phyloP scores from a whole-genome alignment of 2,113 vertebrate genomes.

The Vimba vimba region DNA sequence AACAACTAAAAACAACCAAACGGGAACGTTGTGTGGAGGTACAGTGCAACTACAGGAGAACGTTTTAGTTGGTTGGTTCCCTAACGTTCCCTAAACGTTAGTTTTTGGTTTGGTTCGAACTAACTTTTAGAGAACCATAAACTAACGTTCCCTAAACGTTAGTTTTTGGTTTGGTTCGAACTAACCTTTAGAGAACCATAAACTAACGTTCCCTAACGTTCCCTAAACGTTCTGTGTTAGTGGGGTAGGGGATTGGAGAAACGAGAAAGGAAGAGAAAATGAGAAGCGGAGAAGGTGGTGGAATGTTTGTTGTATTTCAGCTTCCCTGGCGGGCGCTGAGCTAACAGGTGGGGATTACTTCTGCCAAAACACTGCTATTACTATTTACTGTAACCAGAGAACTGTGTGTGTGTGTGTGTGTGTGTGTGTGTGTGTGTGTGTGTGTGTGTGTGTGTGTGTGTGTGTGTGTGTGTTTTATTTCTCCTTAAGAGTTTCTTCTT shows the following conservation, averaged over 20 bases:
- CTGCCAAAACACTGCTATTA: slow-evolving; percentile 38
- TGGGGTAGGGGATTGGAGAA: slow-evolving; percentile 9
- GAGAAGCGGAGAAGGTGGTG: slow-evolving; percentile 16
- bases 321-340: neutral
- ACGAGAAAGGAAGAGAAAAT: neutral
- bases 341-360: slow-evolving; percentile 34
- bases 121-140: too few species aligned
- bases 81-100: too few species aligned
- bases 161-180: too few species aligned
- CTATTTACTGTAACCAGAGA: slow-evolving; percentile 50
- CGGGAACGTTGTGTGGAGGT: too few species aligned
- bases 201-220: too few species aligned
- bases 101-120: too few species aligned
- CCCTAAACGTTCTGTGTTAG: too few species aligned
- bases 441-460: neutral
- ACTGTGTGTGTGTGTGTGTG: neutral
- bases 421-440: neutral
- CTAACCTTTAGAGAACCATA: too few species aligned
- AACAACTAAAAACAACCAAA: too few species aligned
- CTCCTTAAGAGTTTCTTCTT: neutral
- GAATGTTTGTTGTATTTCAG: slow-evolving; percentile 44
- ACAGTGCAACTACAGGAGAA: too few species aligned
- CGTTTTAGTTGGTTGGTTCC: too few species aligned
- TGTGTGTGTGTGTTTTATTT: neutral
- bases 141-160: too few species aligned